Conservation (phyloP, 2,888 invertebrate species). For the Cephus nigrinus region DNA sequence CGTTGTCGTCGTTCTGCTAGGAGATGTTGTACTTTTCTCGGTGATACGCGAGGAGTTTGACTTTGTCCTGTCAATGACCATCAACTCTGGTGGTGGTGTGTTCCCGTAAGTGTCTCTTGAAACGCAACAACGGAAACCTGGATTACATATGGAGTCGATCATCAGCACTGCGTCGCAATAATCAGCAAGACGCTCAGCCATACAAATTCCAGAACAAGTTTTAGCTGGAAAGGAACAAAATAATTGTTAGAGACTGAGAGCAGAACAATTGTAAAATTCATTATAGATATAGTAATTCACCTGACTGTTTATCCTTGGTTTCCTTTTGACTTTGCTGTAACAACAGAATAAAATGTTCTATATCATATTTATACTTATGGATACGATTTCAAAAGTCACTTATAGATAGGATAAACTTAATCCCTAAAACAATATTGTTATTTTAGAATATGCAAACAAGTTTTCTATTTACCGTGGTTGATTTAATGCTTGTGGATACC, state of each 20-base stretch:
- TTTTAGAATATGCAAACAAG: not conserved
- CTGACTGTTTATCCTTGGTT: slow-evolving; percentile 16
- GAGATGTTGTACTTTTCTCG: slow-evolving; percentile 31
- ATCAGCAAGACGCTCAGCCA: slow-evolving; percentile 82
- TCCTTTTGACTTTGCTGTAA: slow-evolving; percentile 15
- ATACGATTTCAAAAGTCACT: not conserved
- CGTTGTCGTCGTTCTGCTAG: slow-evolving; percentile 29
- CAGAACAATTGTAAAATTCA: not conserved
- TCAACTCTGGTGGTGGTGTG: slow-evolving; percentile 77
- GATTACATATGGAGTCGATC: slow-evolving; percentile 78
- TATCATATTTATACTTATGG: slow-evolving; percentile 3
- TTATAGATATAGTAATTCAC: not conserved
- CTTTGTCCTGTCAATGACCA: slow-evolving; percentile 75
- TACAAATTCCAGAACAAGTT: slow-evolving; percentile 84
- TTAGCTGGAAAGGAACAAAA: slow-evolving; percentile 63
- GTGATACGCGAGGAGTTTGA: slow-evolving; percentile 45
- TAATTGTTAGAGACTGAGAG: slow-evolving; percentile 1
- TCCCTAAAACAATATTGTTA: not conserved
- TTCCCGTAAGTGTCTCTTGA: slow-evolving; percentile 79
- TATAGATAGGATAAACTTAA: not conserved
- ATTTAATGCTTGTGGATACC: slow-evolving; percentile 51
- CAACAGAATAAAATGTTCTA: slow-evolving; percentile 8
- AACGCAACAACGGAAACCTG: slow-evolving; percentile 84
- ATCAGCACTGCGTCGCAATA: slow-evolving; percentile 89
- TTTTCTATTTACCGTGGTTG: slow-evolving; percentile 25